phyloP scores from a whole-genome alignment of 2,113 vertebrate genomes.

The Eurystomus gularis region DNA sequence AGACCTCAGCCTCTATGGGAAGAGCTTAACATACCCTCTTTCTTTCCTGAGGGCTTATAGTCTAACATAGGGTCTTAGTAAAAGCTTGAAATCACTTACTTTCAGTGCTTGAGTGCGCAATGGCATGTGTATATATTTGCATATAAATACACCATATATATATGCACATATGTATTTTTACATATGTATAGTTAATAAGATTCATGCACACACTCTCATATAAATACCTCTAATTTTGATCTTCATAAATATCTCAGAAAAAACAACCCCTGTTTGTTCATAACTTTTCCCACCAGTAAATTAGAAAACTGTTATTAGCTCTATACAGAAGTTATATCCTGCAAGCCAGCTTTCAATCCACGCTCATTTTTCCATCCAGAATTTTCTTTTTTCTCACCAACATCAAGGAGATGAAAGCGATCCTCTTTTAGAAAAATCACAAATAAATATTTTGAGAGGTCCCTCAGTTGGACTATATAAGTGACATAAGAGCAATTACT shows the following conservation, averaged over 20 bases:
- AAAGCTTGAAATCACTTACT: background rate
- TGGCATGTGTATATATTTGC: background rate
- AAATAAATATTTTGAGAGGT: background rate
- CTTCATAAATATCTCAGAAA: background rate
- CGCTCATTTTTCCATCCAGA: background rate
- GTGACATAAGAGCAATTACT: background rate
- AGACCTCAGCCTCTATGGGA: background rate
- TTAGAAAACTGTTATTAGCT: background rate
- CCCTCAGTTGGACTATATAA: accelerated
- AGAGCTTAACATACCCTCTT: background rate
- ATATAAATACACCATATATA: background rate
- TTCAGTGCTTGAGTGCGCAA: background rate
- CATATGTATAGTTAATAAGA: background rate
- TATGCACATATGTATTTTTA: background rate
- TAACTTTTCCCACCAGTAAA: background rate
- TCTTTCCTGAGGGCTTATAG: background rate
- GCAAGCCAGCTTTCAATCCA: background rate
- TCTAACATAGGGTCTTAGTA: background rate
- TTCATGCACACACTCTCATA: background rate
- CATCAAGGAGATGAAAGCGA: background rate
- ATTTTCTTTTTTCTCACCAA: background rate
- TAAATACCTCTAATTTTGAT: background rate
- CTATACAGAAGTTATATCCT: background rate
- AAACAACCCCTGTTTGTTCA: background rate
- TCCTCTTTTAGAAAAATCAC: background rate